A percentile compares a stretch with the other conserved stretches of the same genome.
These are phyloP conservation scores for Cepaea hortensis DNA, from an alignment of 2,888 invertebrate species.

Conservation along the genomic window DNA sequence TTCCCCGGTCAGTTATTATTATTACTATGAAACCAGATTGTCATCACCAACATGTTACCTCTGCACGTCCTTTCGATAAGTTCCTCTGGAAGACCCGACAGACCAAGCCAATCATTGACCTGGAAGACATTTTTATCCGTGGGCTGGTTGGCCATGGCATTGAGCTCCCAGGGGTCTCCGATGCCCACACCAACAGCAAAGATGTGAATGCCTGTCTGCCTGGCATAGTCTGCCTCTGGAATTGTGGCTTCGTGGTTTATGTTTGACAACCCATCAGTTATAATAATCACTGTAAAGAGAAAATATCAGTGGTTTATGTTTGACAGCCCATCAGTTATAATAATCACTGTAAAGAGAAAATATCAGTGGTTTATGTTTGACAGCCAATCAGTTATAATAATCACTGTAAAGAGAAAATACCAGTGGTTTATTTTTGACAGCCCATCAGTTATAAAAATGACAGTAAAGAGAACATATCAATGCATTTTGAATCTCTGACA, in stretches of 20 bases:
- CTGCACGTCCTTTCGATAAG: slow-evolving; percentile 61
- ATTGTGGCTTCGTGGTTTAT: slow-evolving; percentile 65
- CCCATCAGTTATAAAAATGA: slow-evolving; percentile 69
- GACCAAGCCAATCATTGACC: slow-evolving; percentile 60
- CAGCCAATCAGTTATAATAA: slow-evolving; percentile 70
- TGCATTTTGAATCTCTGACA: background rate
- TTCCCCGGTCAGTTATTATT: too few relatives aligned
- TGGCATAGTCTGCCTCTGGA: slow-evolving; percentile 61
- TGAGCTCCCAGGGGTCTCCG: slow-evolving; percentile 61
- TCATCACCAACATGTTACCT: slow-evolving; percentile 53
- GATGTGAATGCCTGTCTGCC: slow-evolving; percentile 65
- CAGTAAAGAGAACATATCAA: slow-evolving; percentile 52
- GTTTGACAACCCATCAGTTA: slow-evolving; percentile 73
- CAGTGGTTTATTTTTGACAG: slow-evolving; percentile 65
- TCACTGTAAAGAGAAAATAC: slow-evolving; percentile 54
- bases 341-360: slow-evolving; percentile 57
- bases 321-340: slow-evolving; percentile 71
- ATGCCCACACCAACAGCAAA: slow-evolving; percentile 68
- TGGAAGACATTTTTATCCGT: slow-evolving; percentile 60
- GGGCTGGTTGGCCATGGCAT: slow-evolving; percentile 63
- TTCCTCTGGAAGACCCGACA: slow-evolving; percentile 60
- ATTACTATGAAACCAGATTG: too few relatives aligned
- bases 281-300: slow-evolving; percentile 59
- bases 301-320: slow-evolving; percentile 59
- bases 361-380: slow-evolving; percentile 64